Conservation (phyloP, 1,140 invertebrate genomes). For the Popillia japonica region DNA sequence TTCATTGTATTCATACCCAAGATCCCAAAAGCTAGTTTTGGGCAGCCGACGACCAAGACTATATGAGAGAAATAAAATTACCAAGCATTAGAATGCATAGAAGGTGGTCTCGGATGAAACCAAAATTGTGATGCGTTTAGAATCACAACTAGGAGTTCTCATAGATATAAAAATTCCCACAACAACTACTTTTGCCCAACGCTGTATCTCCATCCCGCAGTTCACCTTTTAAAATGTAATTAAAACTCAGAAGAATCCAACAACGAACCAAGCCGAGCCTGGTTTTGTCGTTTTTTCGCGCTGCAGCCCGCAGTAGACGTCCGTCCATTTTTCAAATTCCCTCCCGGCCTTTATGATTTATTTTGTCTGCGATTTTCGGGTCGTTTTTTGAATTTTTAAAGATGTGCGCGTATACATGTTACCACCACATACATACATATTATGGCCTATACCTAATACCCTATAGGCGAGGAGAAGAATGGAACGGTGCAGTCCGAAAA, state of each 20-base stretch:
- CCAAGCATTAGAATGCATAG: too few relatives aligned
- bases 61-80: too few relatives aligned
- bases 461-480: not conserved
- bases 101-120: too few relatives aligned
- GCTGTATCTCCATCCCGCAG: not conserved
- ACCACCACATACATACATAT: not conserved
- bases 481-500: not conserved
- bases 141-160: too few relatives aligned
- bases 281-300: slow-evolving; percentile 32
- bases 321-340: slow-evolving; percentile 44
- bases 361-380: slow-evolving; percentile 46
- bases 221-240: slow-evolving; percentile 42
- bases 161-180: too few relatives aligned
- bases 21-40: too few relatives aligned
- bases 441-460: not conserved
- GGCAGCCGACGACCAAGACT: too few relatives aligned
- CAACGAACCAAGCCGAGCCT: not conserved
- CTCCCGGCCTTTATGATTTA: slow-evolving; percentile 43
- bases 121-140: too few relatives aligned
- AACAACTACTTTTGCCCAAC: not conserved
- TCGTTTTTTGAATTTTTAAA: slow-evolving; percentile 46
- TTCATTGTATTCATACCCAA: too few relatives aligned
- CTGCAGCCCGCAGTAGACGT: not conserved
- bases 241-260: slow-evolving; percentile 42
- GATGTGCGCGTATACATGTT: slow-evolving; percentile 27